phyloP scores from a whole-genome alignment of 2,113 vertebrate genomes.

The Catharus fuscescens region DNA sequence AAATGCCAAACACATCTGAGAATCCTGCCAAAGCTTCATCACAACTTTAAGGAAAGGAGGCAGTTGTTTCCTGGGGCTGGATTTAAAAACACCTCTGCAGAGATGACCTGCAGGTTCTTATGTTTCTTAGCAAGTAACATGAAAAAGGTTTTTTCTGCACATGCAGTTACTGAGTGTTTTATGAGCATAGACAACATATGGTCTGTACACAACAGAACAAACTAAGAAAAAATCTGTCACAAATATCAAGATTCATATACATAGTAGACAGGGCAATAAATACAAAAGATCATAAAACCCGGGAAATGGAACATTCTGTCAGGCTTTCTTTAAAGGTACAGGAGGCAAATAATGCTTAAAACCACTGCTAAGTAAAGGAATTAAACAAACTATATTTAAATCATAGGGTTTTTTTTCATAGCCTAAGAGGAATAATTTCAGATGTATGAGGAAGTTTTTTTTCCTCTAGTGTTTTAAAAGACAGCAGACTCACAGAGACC shows the following conservation, averaged over 20 bases:
- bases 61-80: conserved; percentile 23
- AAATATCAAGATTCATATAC: conserved; percentile 1
- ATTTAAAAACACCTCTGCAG: conserved; percentile 46
- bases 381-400: neutral
- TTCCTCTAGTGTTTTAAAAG: neutral
- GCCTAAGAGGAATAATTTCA: neutral
- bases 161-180: conserved; percentile 30
- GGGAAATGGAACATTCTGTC: neutral
- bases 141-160: neutral
- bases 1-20: conserved; percentile 26
- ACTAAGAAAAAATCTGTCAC: conserved; percentile 10
- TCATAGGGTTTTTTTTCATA: neutral
- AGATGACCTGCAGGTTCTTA: conserved; percentile 20
- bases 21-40: conserved; percentile 39
- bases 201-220: neutral
- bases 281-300: conserved; percentile 33
- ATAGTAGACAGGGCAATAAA: conserved; percentile 34
- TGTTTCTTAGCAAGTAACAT: neutral
- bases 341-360: neutral
- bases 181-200: neutral
- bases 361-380: neutral
- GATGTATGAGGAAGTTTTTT: neutral
- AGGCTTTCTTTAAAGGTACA: neutral
- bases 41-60: neutral
- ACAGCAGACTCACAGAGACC: neutral